Base-by-base conservation (phyloP, 2,113 vertebrate genomes). In the Carassius auratus region DNA sequence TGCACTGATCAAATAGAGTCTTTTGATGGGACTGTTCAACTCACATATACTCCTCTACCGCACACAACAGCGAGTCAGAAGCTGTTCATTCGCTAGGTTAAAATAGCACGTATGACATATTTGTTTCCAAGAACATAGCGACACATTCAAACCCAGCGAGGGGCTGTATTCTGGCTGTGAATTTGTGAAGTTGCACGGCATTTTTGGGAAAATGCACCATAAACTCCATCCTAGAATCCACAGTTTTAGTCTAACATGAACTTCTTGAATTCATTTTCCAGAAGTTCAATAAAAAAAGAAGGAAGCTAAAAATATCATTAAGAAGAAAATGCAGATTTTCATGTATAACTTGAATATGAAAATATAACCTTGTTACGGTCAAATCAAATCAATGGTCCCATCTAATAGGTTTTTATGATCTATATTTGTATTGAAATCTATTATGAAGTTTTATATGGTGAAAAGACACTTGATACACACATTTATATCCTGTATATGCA, bases 401-500 rank as follows among this genome's bases (percentile, higher is more conserved):
- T 76, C 36, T 45, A 30, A 36, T 52, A 75, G 57, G 68, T 85
- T 81, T 85, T 45, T 69, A 80, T 23, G 21, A 81, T 74, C 59
- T 81, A 86, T 86, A 86, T 86, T 86, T 86, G 30, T 86, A 86
- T 81, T 52, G 30, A 86, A 45, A 50, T 59, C 84, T 79, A 38
- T 36, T 62, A 62, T 81, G 55, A 81, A 81, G 59, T 86, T 86
- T 86, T 86, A 76, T 86, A 81, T 86, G 55, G 80, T 55, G 69
- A 76, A 76, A 52, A 80, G 57, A 81, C 42, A 86, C 85, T 86
- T 86, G 78, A 86, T 75, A 81, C 45, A 6, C 52, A 73, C 23
- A 85, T 80, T 69, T 55, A 85, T 79, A 85, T 73, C 23, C 50
- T 71, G 78, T 86, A 75, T 73, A 86, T 86, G 84, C 84, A 86